Base-by-base conservation (phyloP, 2,888 invertebrate genomes). In the Frankliniella fusca region DNA sequence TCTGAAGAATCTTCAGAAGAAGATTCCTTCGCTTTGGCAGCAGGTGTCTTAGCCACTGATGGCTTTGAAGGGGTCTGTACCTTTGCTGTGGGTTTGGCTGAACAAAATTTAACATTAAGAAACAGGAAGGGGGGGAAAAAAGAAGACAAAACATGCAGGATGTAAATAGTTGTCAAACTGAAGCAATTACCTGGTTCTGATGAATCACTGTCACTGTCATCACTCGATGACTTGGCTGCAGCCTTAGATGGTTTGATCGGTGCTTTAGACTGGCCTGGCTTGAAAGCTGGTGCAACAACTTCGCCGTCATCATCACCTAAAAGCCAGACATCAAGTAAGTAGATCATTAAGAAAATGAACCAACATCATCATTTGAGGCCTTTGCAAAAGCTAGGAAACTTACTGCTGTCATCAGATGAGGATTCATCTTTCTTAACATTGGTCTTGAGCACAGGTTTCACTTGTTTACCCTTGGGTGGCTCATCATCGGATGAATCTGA, bases 1-100 rank as follows among this genome's bases (percentile, higher is more conserved):
- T 84, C 85, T n/a, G 85, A 85, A 79, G 85, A 84, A 3, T 85
- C 85, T 9, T 86, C 86, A 82, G 85, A 85, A 65, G 85, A 85
- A 15, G 86, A 85, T 49, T 85, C 85, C 81, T 86, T 84, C 81
- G 86, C 83, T 81, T 86, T 85, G 80, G 84, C 85, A 0, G 79
- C 83, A 18, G 81, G 80, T 20, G 82, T 23, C n/a, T 11, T 5
- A 8, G 70, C 23, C 0, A 23, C 27, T 27, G 70, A 1, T 10
- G 70, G 70, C 27, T 76, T 76, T 11, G 54, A 20, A 20, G 15
- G 38, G 2, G 38, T 12, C 81, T 86, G 86, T 48, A 84, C 27
- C 3, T 84, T 82, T 28, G 84, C 81, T 49, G 82, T 81, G 23
- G 85, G 83, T 84, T 86, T 86, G 23, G 84, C 80, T 38, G 84